Conservation (phyloP, 1,140 invertebrate species). For the Apis mellifera region DNA sequence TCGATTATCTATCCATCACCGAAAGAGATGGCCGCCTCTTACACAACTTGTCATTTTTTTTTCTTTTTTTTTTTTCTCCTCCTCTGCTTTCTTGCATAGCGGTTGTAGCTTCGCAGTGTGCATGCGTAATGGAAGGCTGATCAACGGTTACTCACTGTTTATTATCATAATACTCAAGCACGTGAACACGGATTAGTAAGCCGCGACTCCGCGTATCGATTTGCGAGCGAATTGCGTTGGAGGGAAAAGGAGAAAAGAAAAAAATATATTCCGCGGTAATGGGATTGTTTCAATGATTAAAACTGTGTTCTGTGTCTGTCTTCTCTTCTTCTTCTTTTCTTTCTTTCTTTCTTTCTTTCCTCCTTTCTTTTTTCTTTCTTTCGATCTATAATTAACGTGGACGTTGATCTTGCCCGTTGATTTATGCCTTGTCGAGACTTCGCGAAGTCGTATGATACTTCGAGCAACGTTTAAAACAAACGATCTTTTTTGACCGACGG, state of each 20-base stretch:
- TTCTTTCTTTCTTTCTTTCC: no score
- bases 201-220: neutral
- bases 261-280: neutral
- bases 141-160: conserved; percentile 34
- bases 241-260: neutral
- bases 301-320: neutral
- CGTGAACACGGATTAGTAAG: conserved; percentile 28
- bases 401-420: neutral
- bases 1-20: neutral
- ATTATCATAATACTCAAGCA: conserved; percentile 45
- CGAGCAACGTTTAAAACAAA: neutral
- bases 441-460: neutral
- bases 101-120: neutral
- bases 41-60: neutral
- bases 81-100: neutral
- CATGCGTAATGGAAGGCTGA: conserved; percentile 30
- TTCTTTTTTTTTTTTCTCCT: neutral
- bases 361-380: neutral
- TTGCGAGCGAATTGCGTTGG: neutral
- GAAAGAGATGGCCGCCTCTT: neutral
- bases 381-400: neutral
- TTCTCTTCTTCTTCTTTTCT: no score
- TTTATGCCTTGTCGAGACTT: neutral
- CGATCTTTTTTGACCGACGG: neutral
- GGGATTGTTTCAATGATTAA: neutral